Evolutionary conservation across 2,888 invertebrate species (phyloP).

Genomic region (Arrhopalites spinosus): DNA sequence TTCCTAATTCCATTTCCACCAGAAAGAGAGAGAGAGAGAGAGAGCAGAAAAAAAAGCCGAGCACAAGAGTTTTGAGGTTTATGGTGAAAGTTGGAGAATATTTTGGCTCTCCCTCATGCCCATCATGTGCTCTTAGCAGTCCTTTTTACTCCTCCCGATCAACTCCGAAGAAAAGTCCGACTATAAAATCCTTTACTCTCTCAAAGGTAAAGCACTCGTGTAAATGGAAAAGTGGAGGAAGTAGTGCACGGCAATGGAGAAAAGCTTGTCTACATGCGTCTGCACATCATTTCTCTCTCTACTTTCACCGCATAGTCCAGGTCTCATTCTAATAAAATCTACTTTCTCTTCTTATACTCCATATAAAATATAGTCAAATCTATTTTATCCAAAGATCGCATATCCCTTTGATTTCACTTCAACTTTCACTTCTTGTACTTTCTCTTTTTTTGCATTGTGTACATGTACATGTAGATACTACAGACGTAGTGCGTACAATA

Average conservation of each 20-base stretch:
- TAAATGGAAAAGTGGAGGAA: conserved; percentile 4
- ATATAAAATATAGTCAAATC: not conserved
- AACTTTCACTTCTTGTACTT: no score
- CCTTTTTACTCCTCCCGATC: not conserved
- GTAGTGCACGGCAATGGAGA: not conserved
- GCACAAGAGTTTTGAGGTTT: conserved; percentile 23
- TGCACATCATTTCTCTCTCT: not conserved
- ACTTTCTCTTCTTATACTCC: not conserved
- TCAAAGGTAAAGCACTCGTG: conserved; percentile 7
- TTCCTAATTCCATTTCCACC: conserved; percentile 27
- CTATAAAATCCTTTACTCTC: not conserved
- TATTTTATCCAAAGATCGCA: no score
- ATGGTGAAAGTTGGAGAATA: conserved; percentile 26
- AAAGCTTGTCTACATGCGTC: not conserved
- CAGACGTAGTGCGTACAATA: no score
- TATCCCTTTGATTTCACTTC: no score
- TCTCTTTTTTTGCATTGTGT: no score
- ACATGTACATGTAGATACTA: no score
- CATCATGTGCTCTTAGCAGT: not conserved
- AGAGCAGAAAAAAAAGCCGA: not conserved
- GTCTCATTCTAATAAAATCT: not conserved
- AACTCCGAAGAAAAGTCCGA: not conserved
- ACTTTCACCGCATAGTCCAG: not conserved
- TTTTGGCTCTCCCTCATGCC: not conserved
- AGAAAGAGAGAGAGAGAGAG: not conserved